Evolutionary conservation across 2,797 vertebrate species (phyloP), one percentile per base, ranked within the genome.

Genomic region (Esox masquinongy): DNA sequence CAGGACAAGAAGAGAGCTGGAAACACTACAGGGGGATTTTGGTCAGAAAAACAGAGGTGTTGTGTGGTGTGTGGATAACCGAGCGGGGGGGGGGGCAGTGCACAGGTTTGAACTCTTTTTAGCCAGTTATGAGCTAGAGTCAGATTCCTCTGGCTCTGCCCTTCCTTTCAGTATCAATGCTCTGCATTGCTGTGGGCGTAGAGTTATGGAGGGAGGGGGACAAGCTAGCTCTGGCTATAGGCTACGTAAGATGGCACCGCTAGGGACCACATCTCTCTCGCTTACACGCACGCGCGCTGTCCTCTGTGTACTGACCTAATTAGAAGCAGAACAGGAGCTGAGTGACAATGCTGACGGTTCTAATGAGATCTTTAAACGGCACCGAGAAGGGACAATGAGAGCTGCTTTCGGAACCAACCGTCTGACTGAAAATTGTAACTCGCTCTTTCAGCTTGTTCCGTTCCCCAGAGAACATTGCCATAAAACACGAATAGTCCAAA

Each of bases 241-340:
- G 29, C 29, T 47, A 47, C 43, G 8, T 24, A 77, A 61, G 16
- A 15, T 6, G 22, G 66, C 66, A 73, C 8, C 56, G 49, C 71
- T 39, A 36, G n/a, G 24, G 39, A 49, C 8, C 12, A 17, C n/a
- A 43, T 8, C 15, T 19, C 24, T 68, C 66, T 26, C 73, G 73
- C 50, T 16, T 72, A 53, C 47, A 26, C 71, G 67, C 50, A 49
- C 1, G 66, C 59, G 64, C 53, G 36, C 7, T 50, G 79, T 90
- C 88, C 88, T 85, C 80, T 83, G 88, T 86, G 89, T 79, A 49
- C 78, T 76, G 86, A 59, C 82, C 90, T 90, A 88, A 87, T 92
- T 90, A 88, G 78, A 77, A 81, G 69, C 74, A 80, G 83, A 89
- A 88, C 75, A 85, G 78, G 87, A 87, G 71, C 87, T 82, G 84